Evolutionary conservation across 2,888 invertebrate species (phyloP), one percentile per base, ranked within the genome.

Genomic region (Phyto melanocephala): DNA sequence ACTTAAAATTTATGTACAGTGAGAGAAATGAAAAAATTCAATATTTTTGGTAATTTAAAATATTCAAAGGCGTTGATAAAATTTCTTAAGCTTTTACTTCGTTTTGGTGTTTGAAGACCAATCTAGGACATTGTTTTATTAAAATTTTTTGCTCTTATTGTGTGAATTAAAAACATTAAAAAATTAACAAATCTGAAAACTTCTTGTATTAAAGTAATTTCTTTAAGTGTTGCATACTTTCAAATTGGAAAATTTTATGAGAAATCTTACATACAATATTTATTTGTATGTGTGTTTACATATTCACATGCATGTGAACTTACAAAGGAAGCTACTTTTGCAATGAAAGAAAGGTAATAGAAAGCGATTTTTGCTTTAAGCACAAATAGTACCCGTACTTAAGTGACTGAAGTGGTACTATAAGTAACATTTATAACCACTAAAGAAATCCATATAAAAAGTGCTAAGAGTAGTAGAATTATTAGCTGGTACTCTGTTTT

Each of bases 351-450:
- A 37, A 56, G 37, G 28, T 37, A 56, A 28, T 33, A 58, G 56
- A 22, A 47, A 33, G 28, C 20, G 3, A 76, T n/a, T 76, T 50
- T 76, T 50, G 47, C 37, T 56, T n/a, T 13, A 28, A 42, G 50
- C 24, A 76, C 47, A 37, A 76, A 67, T 65, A 7, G 24, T 22
- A 13, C 17, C 11, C 10, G n/a, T 58, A 67, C 67, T 60, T 67
- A 67, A 76, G 75, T 76, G 65, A 50, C 74, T 75, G 20, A 11
- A 37, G 58, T 40, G 67, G 65, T 67, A 15, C 13, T 60, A 58
- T 58, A 67, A 58, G 37, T 60, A 76, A 67, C 50, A 67, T 76
- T 76, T 67, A 67, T 67, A 75, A 67, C 65, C 58, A 37, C 54
- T 58, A 65, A 22, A 67, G 47, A 60, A 67, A 67, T 58, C 17